Percentiles rank a stretch among this genome's conserved stretches.
These are phyloP conservation scores for Euzetes globulus DNA, from an alignment of 2,888 invertebrate species.

Conservation along the genomic window DNA sequence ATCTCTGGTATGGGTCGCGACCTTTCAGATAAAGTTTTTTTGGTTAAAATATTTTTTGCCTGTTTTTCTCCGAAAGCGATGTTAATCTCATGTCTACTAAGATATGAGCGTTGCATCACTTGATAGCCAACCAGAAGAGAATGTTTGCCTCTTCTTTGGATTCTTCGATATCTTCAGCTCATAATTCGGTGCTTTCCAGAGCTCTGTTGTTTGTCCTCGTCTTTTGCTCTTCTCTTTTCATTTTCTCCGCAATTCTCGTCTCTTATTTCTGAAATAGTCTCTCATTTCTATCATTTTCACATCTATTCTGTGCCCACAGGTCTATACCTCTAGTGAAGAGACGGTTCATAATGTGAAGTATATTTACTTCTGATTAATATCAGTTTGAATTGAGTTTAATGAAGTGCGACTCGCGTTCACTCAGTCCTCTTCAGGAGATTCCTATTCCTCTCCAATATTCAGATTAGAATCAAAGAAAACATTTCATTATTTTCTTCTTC, in stretches of 20 bases:
- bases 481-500: background rate
- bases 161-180: background rate
- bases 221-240: background rate
- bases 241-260: background rate
- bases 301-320: slow-evolving; percentile 8
- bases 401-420: slow-evolving; percentile 24
- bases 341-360: background rate
- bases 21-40: background rate
- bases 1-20: background rate
- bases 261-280: background rate
- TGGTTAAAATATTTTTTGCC: background rate
- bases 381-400: slow-evolving; percentile 23
- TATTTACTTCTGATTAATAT: slow-evolving; percentile 25
- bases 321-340: background rate
- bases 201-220: background rate
- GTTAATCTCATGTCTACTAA: slow-evolving; percentile 7
- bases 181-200: background rate
- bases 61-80: background rate
- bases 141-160: background rate
- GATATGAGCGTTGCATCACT: slow-evolving; percentile 12
- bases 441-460: background rate
- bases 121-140: background rate
- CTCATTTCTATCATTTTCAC: background rate
- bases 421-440: background rate
- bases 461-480: slow-evolving; percentile 1